Evolutionary conservation across 1,140 invertebrate species (phyloP), one percentile per base, ranked within the genome.

Genomic region (Harpegnathos saltator): DNA sequence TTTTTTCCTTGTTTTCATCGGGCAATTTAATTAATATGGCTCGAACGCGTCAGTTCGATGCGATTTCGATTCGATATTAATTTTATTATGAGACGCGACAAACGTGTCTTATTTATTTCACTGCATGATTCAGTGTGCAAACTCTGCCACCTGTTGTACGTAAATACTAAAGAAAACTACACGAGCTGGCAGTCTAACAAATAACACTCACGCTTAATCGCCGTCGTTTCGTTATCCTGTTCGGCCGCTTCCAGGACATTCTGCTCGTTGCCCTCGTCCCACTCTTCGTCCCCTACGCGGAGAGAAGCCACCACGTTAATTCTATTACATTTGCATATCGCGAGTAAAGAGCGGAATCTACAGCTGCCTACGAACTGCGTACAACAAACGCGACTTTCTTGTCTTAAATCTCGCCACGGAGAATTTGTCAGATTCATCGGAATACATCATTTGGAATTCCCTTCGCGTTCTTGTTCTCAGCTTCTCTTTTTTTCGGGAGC

Each of bases 231-330:
- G 78, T 89, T 88, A 83, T 93, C 89, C 80, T 90, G 91, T 83
- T 93, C 92, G 77, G 86, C 89, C 90, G 82, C 88, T 71, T 91
- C 92, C 84, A 90, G 80, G 69, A 89, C 88, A 90, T 91, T 91
- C 88, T 89, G 91, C 86, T 92, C 92, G 85, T 89, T 89, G 22
- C 71, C 91, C 68, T 92, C 92, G 58, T 92, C 91, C 92, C 92
- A 93, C 89, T 93, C 92, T 91, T 93, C 92, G 90, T 92, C 92
- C 85, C 92, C 92, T 93, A 81, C 48, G 48, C 29, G 69, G n/a
- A 80, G 75, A 85, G 83, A 88, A 86, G 54, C 86, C 52, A 84
- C 62, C 73, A n/a, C n/a, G 88, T 89, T 88, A 89, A 88, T 89
- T 86, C 78, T 71, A 62, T 85, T 75, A 71, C 86, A 88, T 89